Conservation (phyloP, 2,888 invertebrate genomes). For the Nebria salina region DNA sequence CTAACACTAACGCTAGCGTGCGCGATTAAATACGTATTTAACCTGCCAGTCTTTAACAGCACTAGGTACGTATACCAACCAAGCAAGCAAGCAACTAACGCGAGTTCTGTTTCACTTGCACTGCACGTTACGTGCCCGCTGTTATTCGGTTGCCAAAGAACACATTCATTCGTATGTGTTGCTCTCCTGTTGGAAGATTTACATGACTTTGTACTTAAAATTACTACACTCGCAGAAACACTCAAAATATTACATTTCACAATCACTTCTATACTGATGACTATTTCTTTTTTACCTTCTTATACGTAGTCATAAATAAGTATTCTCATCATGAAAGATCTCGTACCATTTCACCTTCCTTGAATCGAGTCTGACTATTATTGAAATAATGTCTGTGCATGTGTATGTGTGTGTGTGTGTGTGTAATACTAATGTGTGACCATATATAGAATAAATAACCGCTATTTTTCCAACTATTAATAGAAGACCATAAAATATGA, state of each 20-base stretch:
- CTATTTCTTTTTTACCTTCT: too few relatives aligned
- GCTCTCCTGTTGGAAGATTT: background rate
- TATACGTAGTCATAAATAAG: too few relatives aligned
- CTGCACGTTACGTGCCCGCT: background rate
- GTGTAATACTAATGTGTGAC: too few relatives aligned
- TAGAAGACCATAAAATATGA: too few relatives aligned
- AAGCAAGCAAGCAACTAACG: too few relatives aligned
- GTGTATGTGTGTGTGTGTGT: too few relatives aligned
- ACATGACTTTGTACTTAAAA: slow-evolving; percentile 1
- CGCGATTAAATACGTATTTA: background rate
- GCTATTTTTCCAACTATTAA: too few relatives aligned
- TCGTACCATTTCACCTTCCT: too few relatives aligned
- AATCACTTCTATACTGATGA: background rate
- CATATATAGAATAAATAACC: too few relatives aligned
- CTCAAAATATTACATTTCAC: background rate
- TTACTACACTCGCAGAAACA: background rate
- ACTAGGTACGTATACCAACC: background rate
- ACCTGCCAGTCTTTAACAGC: background rate
- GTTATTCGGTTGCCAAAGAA: background rate
- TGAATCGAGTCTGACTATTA: too few relatives aligned
- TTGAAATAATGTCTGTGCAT: too few relatives aligned
- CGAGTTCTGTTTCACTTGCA: background rate
- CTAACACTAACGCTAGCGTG: background rate
- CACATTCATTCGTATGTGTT: background rate
- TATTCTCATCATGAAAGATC: too few relatives aligned